These are phyloP conservation scores for Numida meleagris DNA, from an alignment of 2,113 vertebrate species.

Conservation along the genomic window DNA sequence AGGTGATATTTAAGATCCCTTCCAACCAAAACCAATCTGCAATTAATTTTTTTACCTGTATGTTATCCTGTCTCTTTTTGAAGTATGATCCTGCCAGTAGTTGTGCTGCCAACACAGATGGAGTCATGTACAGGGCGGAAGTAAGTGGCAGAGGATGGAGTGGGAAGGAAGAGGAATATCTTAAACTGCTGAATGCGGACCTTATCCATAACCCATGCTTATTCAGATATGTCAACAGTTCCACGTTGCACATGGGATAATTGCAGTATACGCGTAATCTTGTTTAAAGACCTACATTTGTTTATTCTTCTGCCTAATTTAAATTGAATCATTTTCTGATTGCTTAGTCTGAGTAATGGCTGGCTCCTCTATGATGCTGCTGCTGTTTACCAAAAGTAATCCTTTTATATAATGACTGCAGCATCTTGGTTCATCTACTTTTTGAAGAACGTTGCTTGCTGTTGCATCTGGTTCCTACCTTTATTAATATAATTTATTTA, in stretches of 20 bases:
- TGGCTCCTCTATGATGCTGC: neutral
- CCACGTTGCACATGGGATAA: neutral
- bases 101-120: neutral
- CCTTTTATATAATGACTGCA: neutral
- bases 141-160: neutral
- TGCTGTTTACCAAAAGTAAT: neutral
- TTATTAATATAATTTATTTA: neutral
- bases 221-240: fast-evolving
- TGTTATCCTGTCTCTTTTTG: neutral
- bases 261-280: neutral
- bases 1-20: neutral
- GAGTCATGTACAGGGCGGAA: neutral
- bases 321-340: neutral
- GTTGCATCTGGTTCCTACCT: neutral
- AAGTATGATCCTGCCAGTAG: neutral
- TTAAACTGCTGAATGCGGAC: neutral
- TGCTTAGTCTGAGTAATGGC: neutral
- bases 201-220: neutral
- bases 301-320: neutral
- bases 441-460: neutral
- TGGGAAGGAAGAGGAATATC: neutral
- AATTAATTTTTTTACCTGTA: neutral
- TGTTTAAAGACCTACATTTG: neutral
- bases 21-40: neutral
- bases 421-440: neutral